Conservation (phyloP, 1,140 invertebrate genomes). For the Brachionus plicatilis region DNA sequence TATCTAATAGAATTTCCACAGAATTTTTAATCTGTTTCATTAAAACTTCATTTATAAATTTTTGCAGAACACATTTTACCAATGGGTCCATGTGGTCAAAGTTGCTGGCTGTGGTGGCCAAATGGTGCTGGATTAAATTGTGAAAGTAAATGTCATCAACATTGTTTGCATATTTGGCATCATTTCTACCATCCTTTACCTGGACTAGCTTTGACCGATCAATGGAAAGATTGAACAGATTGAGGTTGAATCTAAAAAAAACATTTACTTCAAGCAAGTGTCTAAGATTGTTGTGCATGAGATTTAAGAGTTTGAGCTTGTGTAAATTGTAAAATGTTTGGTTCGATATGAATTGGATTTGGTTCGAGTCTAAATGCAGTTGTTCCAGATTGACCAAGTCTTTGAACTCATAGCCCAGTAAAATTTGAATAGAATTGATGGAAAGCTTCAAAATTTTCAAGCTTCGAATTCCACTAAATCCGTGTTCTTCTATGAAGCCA, state of each 20-base stretch:
- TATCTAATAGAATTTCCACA: not conserved
- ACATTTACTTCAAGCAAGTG: not conserved
- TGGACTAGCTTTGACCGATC: not conserved
- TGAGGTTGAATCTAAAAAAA: not conserved
- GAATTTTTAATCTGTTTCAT: not conserved
- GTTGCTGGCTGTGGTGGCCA: not conserved
- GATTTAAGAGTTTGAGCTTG: not conserved
- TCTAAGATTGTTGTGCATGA: not conserved
- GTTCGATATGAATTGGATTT: slow-evolving; percentile 23
- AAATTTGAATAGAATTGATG: not conserved
- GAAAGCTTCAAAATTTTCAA: not conserved
- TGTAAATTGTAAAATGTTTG: not conserved
- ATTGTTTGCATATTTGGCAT: not conserved
- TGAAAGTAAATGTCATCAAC: not conserved
- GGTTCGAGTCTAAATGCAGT: not conserved
- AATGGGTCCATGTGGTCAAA: not conserved
- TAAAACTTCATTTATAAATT: not conserved
- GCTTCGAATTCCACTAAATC: not conserved
- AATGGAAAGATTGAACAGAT: not conserved
- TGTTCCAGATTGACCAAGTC: not conserved
- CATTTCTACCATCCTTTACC: not conserved
- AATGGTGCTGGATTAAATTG: not conserved
- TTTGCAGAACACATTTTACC: not conserved
- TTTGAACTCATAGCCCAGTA: slow-evolving; percentile 1
- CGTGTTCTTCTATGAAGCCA: slow-evolving; percentile 1